Percentiles rank a stretch among this genome's conserved stretches.
Conservation (phyloP, 2,797 vertebrate species). For the Enteromius viviparus region DNA sequence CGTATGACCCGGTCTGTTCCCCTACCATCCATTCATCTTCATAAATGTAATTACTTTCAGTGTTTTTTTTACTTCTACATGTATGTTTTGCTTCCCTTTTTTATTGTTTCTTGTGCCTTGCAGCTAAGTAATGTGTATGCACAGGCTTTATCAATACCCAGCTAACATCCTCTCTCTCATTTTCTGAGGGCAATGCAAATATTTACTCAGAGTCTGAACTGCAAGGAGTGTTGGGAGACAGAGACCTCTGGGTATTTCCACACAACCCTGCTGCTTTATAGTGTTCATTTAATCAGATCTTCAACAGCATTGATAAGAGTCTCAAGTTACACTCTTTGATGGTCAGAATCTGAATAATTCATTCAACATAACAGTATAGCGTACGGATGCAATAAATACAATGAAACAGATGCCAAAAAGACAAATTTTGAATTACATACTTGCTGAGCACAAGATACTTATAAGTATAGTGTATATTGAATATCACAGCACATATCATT, state of each 20-base stretch:
- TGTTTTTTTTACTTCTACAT: not conserved
- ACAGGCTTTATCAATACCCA: constrained; percentile 41
- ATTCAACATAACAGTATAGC: not conserved
- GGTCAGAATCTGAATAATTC: constrained; percentile 20
- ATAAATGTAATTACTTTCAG: not conserved
- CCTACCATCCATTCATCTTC: constrained; percentile 10
- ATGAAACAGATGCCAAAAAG: not conserved
- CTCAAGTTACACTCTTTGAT: constrained; percentile 13
- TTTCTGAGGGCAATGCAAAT: constrained; percentile 55
- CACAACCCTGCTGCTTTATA: not conserved
- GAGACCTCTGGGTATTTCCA: constrained; percentile 16
- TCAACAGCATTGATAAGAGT: not conserved
- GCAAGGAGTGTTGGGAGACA: constrained; percentile 10
- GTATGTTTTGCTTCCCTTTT: not conserved
- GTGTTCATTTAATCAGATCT: constrained; percentile 29
- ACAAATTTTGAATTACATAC: too few species aligned
- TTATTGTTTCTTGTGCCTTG: not conserved
- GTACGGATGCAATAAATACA: too few species aligned
- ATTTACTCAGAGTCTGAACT: constrained; percentile 52
- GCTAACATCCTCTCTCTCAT: constrained; percentile 54
- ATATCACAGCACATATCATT: too few species aligned
- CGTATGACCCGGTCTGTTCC: constrained; percentile 8
- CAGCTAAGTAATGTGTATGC: constrained; percentile 44
- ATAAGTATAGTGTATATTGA: too few species aligned
- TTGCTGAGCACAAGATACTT: not conserved